Evolutionary conservation across 1,140 invertebrate genomes (phyloP).

Genomic region (Scaptomyza graminum): DNA sequence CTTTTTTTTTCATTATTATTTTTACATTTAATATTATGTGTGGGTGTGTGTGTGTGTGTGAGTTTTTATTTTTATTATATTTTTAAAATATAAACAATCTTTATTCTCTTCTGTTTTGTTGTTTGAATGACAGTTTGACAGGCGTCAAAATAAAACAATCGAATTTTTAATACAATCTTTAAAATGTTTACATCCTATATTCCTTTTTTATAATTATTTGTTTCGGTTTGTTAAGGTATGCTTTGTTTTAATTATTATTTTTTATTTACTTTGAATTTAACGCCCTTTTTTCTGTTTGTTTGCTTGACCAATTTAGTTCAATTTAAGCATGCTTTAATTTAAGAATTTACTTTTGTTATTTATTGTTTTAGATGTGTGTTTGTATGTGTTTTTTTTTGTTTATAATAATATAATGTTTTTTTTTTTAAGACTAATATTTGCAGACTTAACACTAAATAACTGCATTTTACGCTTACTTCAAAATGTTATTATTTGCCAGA

Average conservation of each 20-base stretch:
- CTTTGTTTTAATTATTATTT: background rate
- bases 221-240: slow-evolving; percentile 10
- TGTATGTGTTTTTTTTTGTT: slow-evolving; percentile 28
- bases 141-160: slow-evolving; percentile 11
- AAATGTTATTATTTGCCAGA: slow-evolving; percentile 15
- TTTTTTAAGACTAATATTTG: slow-evolving; percentile 70
- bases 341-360: slow-evolving; percentile 25
- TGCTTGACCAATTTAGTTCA: too few species aligned
- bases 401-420: slow-evolving; percentile 3
- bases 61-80: slow-evolving; percentile 77
- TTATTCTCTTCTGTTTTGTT: slow-evolving; percentile 76
- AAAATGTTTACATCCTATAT: background rate
- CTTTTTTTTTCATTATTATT: slow-evolving; percentile 36
- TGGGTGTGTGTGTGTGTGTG: slow-evolving; percentile 24
- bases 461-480: slow-evolving; percentile 72
- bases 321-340: slow-evolving; percentile 42
- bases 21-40: slow-evolving; percentile 30
- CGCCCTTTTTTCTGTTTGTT: slow-evolving; percentile 24
- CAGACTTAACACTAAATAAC: slow-evolving; percentile 81
- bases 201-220: slow-evolving; percentile 1
- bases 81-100: slow-evolving; percentile 83
- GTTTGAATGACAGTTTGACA: slow-evolving; percentile 17
- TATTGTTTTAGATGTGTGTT: slow-evolving; percentile 10
- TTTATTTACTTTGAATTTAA: slow-evolving; percentile 5
- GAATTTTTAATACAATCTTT: slow-evolving; percentile 5